Evolutionary conservation across 2,797 vertebrate species (phyloP).

Genomic region (Argyrosomus regius): DNA sequence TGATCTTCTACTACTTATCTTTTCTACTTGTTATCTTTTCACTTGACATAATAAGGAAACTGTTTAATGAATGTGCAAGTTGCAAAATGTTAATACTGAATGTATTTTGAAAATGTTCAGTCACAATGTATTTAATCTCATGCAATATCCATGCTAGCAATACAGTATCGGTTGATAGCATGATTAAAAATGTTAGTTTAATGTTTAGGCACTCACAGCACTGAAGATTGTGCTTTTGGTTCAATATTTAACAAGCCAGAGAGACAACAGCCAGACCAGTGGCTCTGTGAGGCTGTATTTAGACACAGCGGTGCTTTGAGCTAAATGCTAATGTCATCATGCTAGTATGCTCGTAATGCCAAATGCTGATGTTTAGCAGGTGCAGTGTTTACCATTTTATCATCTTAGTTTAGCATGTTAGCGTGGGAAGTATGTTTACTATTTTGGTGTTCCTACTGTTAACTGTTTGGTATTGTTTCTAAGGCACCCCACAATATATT

Average conservation of each 20-base stretch:
- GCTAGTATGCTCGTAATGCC: background rate
- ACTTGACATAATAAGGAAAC: background rate
- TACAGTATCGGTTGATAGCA: background rate
- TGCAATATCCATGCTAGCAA: too few relatives aligned
- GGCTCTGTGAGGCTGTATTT: background rate
- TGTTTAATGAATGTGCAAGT: background rate
- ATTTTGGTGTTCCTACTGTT: background rate
- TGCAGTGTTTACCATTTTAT: background rate
- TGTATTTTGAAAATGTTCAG: background rate
- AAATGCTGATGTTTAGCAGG: background rate
- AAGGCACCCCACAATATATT: too few relatives aligned
- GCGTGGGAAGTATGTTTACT: background rate
- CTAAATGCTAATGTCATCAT: conserved; percentile 1
- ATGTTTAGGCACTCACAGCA: background rate
- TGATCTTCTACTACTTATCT: background rate
- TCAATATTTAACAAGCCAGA: background rate
- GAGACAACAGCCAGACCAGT: background rate
- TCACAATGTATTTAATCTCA: background rate
- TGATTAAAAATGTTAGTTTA: background rate
- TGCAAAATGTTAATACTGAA: conserved; percentile 5
- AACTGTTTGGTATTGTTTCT: background rate
- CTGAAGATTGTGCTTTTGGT: background rate
- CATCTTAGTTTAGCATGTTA: too few relatives aligned
- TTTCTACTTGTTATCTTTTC: background rate
- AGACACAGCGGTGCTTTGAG: background rate